phyloP scores from a whole-genome alignment of 2,113 vertebrate genomes.

The Phrynocephalus versicolor region DNA sequence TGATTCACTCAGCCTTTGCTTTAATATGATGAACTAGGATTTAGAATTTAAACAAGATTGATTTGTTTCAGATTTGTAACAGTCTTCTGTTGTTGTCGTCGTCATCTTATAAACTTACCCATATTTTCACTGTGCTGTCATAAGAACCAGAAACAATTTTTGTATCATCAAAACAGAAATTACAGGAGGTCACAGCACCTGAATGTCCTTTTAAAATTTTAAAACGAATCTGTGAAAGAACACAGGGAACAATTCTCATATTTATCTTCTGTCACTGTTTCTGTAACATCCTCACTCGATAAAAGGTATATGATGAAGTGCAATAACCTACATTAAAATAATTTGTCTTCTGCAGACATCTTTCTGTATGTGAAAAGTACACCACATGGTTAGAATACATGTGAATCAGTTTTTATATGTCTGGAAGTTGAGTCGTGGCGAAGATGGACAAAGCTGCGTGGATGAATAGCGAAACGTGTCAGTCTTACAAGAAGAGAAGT shows the following conservation, averaged over 20 bases:
- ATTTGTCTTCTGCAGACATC: background rate
- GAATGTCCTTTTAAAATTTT: slow-evolving; percentile 62
- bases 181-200: slow-evolving; percentile 65
- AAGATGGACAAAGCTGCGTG: too few species aligned
- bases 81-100: too few species aligned
- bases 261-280: background rate
- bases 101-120: slow-evolving; percentile 55
- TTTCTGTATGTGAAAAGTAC: background rate
- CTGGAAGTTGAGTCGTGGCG: too few species aligned
- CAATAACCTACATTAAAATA: background rate
- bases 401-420: too few species aligned
- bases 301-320: background rate
- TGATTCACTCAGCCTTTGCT: background rate
- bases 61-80: background rate
- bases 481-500: too few species aligned
- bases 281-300: background rate
- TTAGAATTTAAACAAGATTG: background rate
- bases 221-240: slow-evolving; percentile 65
- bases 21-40: background rate
- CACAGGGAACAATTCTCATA: background rate
- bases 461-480: too few species aligned
- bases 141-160: slow-evolving; percentile 69
- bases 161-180: slow-evolving; percentile 71
- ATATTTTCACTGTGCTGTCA: slow-evolving; percentile 64
- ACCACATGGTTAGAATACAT: too few species aligned